phyloP scores from a whole-genome alignment of 2,888 invertebrate species.

The Prosopocoilus inquinatus region DNA sequence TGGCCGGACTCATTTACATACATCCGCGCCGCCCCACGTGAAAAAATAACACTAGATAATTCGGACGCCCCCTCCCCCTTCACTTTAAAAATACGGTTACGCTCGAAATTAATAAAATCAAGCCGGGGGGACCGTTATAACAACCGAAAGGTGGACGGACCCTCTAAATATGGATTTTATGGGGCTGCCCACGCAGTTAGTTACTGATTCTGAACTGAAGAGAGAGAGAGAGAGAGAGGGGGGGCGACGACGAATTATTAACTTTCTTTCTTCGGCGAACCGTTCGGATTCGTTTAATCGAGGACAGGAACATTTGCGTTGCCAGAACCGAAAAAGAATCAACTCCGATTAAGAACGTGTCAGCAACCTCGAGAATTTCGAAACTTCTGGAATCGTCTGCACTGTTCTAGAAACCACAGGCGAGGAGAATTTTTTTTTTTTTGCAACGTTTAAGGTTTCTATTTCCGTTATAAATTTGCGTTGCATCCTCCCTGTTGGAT shows the following conservation, averaged over 20 bases:
- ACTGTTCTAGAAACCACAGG: too few species aligned
- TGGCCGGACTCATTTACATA: constrained; percentile 44
- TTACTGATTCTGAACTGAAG: background rate
- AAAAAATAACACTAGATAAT: constrained; percentile 27
- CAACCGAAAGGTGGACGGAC: background rate
- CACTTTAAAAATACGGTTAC: constrained; percentile 11
- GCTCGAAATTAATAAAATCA: constrained; percentile 5
- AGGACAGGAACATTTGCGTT: too few species aligned
- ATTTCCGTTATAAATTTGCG: too few species aligned
- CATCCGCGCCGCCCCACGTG: constrained; percentile 25
- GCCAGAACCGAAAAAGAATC: too few species aligned
- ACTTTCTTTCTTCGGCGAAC: background rate
- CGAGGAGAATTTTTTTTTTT: too few species aligned
- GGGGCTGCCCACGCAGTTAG: background rate
- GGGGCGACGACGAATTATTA: background rate
- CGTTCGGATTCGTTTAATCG: too few species aligned
- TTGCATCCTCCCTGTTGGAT: too few species aligned
- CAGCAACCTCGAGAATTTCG: too few species aligned
- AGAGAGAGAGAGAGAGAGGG: too few species aligned
- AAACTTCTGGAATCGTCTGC: too few species aligned
- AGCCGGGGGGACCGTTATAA: background rate
- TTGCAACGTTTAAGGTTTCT: too few species aligned
- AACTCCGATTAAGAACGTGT: too few species aligned
- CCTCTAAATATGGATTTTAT: constrained; percentile 1
- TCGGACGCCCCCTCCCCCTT: constrained; percentile 19